A percentile compares a stretch with the other conserved stretches of the same genome.
Evolutionary conservation across 2,888 invertebrate genomes (phyloP).

Genomic region (Hyppa rectilinea): DNA sequence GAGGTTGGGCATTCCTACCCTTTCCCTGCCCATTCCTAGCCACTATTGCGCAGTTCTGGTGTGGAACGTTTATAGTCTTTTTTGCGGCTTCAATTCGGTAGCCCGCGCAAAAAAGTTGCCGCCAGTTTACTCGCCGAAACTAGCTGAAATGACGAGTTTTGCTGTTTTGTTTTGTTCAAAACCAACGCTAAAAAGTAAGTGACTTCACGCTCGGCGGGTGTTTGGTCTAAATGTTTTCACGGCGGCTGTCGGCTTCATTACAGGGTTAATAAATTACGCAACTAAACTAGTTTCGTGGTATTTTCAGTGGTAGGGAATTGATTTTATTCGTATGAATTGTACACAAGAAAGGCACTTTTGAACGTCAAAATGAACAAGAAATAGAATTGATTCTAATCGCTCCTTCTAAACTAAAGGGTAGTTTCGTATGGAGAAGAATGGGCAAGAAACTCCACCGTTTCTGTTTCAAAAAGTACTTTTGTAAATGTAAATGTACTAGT

Average conservation of each 20-base stretch:
- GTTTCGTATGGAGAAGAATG: too few relatives aligned
- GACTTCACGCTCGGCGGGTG: slow-evolving; percentile 45
- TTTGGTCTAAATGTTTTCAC: slow-evolving; percentile 54
- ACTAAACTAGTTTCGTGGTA: slow-evolving; percentile 11
- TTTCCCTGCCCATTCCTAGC: slow-evolving; percentile 9
- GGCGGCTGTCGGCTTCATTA: slow-evolving; percentile 36
- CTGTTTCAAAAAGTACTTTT: too few relatives aligned
- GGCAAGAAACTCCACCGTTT: too few relatives aligned
- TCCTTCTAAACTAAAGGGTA: too few relatives aligned
- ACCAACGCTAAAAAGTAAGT: slow-evolving; percentile 59
- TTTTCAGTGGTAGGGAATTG: background rate
- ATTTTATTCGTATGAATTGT: slow-evolving; percentile 2
- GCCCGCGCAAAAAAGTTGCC: slow-evolving; percentile 48
- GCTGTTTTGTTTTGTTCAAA: slow-evolving; percentile 49
- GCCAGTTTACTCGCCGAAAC: slow-evolving; percentile 49
- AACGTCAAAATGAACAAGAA: too few relatives aligned
- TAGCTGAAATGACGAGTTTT: slow-evolving; percentile 43
- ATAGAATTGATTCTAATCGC: too few relatives aligned
- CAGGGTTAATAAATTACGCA: slow-evolving; percentile 48
- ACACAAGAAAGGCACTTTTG: too few relatives aligned
- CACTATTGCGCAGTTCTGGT: slow-evolving; percentile 7
- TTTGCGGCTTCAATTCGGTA: slow-evolving; percentile 49
- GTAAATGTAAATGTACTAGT: too few relatives aligned
- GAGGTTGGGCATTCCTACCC: slow-evolving; percentile 41
- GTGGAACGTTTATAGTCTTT: slow-evolving; percentile 38